These are phyloP conservation scores for Platanista minor DNA, from an alignment of 2,113 vertebrate species.

Conservation along the genomic window DNA sequence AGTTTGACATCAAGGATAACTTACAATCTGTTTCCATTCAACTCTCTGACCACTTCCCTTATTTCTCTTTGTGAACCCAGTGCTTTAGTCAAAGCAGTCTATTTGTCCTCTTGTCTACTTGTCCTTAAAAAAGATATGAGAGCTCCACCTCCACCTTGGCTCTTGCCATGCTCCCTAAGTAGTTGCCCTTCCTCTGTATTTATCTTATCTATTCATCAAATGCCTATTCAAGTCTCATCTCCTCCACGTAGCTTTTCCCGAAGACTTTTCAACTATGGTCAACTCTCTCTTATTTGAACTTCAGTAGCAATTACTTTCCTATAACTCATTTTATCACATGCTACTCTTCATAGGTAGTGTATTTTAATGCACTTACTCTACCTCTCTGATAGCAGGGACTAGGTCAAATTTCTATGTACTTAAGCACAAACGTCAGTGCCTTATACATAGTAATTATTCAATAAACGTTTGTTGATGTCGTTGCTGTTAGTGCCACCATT, in stretches of 20 bases:
- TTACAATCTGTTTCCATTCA: not conserved
- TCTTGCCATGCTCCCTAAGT: not conserved
- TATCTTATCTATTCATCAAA: not conserved
- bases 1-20: not conserved
- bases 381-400: not conserved
- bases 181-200: not conserved
- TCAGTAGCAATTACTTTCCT: not conserved
- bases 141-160: not conserved
- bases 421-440: not conserved
- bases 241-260: not conserved
- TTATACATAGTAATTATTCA: not conserved
- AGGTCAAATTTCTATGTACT: not conserved
- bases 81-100: not conserved
- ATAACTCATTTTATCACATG: not conserved
- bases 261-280: not conserved
- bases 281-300: not conserved
- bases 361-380: not conserved
- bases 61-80: not conserved
- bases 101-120: not conserved
- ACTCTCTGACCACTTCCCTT: not conserved
- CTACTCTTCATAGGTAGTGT: not conserved
- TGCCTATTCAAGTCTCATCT: not conserved
- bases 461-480: not conserved
- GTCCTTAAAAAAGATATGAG: not conserved
- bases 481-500: not conserved